These are phyloP conservation scores for Silurus meridionalis DNA, from an alignment of 2,113 vertebrate genomes.

Conservation along the genomic window DNA sequence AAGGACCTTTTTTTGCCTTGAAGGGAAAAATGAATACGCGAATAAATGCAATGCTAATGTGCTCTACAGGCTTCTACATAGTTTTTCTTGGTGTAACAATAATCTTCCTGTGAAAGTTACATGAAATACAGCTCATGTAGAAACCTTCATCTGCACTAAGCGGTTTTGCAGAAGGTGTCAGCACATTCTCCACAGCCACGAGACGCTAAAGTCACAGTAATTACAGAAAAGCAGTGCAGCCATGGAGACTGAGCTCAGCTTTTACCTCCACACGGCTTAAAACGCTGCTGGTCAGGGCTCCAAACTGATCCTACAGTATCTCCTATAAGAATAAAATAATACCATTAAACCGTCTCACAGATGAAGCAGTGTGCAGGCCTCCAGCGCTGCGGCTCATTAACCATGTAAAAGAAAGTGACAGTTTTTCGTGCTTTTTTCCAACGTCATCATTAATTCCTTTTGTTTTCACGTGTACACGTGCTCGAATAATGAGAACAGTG, in stretches of 20 bases:
- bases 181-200: not conserved
- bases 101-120: not conserved
- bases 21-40: not conserved
- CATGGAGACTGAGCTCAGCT: not conserved
- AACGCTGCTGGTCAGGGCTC: not conserved
- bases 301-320: not conserved
- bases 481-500: not conserved
- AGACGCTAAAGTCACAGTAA: not conserved
- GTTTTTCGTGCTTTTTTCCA: not conserved
- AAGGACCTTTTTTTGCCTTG: slow-evolving; percentile 90
- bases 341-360: no score
- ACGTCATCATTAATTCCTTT: not conserved
- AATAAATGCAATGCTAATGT: not conserved
- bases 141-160: not conserved
- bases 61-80: not conserved
- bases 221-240: not conserved
- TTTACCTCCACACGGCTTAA: slow-evolving; percentile 2
- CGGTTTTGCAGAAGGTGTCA: not conserved
- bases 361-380: not conserved
- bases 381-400: slow-evolving; percentile 12
- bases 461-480: not conserved
- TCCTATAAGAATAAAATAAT: not conserved
- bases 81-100: not conserved
- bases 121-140: not conserved
- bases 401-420: not conserved